Percentiles rank a stretch among this genome's conserved stretches.
Conservation (phyloP, 2,888 invertebrate genomes). For the Eledona agricola region DNA sequence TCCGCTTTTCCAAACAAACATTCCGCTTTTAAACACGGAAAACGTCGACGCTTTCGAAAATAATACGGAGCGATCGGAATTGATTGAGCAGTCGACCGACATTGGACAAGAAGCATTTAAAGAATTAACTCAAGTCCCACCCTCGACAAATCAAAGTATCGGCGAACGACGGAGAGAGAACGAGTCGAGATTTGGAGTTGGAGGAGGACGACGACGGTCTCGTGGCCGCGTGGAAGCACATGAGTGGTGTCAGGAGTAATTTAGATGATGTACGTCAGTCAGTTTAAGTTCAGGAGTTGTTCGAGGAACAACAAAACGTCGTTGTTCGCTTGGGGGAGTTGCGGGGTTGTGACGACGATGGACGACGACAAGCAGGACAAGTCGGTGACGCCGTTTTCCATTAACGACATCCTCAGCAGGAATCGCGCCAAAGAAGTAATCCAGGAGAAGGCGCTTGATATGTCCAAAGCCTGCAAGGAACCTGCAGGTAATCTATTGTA, state of each 20-base stretch:
- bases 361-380: constrained; percentile 51
- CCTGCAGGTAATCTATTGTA: constrained; percentile 45
- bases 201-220: constrained; percentile 42
- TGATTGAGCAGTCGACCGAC: constrained; percentile 25
- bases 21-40: constrained; percentile 24
- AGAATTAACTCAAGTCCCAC: constrained; percentile 47
- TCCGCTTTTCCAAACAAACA: constrained; percentile 52
- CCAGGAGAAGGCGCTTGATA: constrained; percentile 60
- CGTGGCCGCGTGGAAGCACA: constrained; percentile 50
- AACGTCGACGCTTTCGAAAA: constrained; percentile 15
- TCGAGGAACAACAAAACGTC: constrained; percentile 41
- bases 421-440: constrained; percentile 61
- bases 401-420: constrained; percentile 73
- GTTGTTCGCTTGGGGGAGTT: too few species aligned
- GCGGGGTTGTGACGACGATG: too few species aligned
- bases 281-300: constrained; percentile 55
- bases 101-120: constrained; percentile 36
- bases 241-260: constrained; percentile 57
- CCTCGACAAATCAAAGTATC: constrained; percentile 48
- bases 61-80: constrained; percentile 22
- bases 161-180: constrained; percentile 39
- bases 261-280: constrained; percentile 55
- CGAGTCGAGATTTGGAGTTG: constrained; percentile 7
- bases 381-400: constrained; percentile 73
- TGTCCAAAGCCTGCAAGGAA: constrained; percentile 58